A percentile compares a stretch with the other conserved stretches of the same genome.
phyloP scores from a whole-genome alignment of 2,797 vertebrate genomes.

The Sebastes dallii region DNA sequence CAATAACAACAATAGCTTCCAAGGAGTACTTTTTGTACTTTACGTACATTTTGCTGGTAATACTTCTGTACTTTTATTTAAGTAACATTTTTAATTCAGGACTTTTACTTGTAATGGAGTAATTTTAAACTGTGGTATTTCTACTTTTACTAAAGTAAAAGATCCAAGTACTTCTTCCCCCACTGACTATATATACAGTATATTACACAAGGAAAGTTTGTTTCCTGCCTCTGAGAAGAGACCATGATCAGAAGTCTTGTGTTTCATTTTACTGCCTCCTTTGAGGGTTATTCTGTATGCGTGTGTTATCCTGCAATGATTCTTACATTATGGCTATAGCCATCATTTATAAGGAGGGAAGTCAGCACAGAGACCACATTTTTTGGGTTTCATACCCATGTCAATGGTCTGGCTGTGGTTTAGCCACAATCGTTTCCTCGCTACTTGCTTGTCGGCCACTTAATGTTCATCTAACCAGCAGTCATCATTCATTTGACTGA shows the following conservation, averaged over 20 bases:
- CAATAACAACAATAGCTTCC: too few relatives aligned
- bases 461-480: constrained; percentile 20
- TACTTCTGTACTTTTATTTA: too few relatives aligned
- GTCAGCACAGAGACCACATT: constrained; percentile 12
- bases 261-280: constrained; percentile 44
- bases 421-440: constrained; percentile 11
- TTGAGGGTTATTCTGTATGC: constrained; percentile 2
- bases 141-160: too few relatives aligned
- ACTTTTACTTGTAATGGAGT: too few relatives aligned
- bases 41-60: too few relatives aligned
- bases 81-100: too few relatives aligned
- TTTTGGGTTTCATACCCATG: constrained; percentile 19
- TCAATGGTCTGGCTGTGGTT: constrained; percentile 5
- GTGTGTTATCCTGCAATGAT: constrained; percentile 14
- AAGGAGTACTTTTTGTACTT: too few relatives aligned
- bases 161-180: too few relatives aligned
- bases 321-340: constrained; percentile 21
- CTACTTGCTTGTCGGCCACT: constrained; percentile 21
- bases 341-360: background rate
- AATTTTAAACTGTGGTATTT: too few relatives aligned
- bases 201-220: background rate
- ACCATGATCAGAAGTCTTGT: constrained; percentile 2
- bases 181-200: background rate
- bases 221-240: background rate
- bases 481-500: constrained; percentile 54